Percentiles rank a stretch among this genome's conserved stretches.
These are phyloP conservation scores for Epizoanthus ramosus DNA, from an alignment of 92 coral and sea anemone species.

Conservation along the genomic window DNA sequence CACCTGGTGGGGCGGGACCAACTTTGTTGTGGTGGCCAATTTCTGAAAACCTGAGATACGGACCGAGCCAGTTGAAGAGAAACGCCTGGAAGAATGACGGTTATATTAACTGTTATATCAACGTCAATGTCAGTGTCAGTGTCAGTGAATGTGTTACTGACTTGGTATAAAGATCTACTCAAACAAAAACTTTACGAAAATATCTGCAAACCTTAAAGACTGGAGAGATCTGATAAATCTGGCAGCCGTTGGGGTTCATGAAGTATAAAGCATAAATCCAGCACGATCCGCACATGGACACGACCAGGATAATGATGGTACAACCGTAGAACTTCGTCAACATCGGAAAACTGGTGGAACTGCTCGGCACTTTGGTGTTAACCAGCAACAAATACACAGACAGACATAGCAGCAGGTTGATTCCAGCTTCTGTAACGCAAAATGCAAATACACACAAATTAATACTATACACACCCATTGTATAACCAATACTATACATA, in stretches of 20 bases:
- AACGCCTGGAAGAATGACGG: conserved; percentile 32
- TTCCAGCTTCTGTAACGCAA: conserved; percentile 84
- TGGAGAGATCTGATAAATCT: conserved; percentile 61
- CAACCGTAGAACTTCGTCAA: conserved; percentile 94
- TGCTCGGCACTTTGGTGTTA: conserved; percentile 87
- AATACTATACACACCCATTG: no score
- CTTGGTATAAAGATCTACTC: background rate
- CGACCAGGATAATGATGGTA: conserved; percentile 80
- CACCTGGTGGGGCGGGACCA: background rate
- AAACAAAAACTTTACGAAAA: background rate
- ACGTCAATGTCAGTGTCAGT: no score
- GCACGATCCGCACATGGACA: conserved; percentile 85
- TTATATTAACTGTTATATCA: background rate
- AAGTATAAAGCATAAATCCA: conserved; percentile 89
- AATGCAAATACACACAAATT: background rate
- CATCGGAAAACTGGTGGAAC: conserved; percentile 89
- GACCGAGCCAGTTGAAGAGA: conserved; percentile 40
- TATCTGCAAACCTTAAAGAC: conserved; percentile 56
- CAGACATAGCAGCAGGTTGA: conserved; percentile 85
- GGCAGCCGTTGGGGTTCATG: conserved; percentile 86
- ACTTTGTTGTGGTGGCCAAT: background rate
- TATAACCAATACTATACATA: no score
- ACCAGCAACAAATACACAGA: conserved; percentile 89
- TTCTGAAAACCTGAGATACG: conserved; percentile 11
- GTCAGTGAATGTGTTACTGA: no score